Evolutionary conservation across 2,113 vertebrate genomes (phyloP), one percentile per base, ranked within the genome.

Genomic region (Benitochromis conjunctus): DNA sequence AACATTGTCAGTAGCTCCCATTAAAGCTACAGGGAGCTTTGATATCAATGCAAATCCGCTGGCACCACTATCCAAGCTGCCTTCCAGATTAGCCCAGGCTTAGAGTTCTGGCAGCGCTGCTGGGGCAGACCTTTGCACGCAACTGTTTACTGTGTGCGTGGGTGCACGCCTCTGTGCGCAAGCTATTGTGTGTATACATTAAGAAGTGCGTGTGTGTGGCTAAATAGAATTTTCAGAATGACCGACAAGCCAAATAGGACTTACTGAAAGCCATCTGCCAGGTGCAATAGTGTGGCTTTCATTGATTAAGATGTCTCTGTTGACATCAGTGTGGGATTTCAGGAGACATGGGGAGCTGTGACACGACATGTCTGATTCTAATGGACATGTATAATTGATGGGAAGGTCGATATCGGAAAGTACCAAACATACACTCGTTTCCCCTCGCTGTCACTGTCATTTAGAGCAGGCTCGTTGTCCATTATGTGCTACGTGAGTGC

Each of bases 11-110:
- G 83, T 78, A 79, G 82, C 88, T 87, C 74, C 88, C 88, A 80
- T 90, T 91, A 88, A 88, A 94, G 84, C 81, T 81, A 87, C 80
- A 48, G 84, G 91, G 79, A 86, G 87, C 80, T 90, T 93, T 93
- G 82, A 90, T 93, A 94, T 94, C 94, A 76, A 66, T 93, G 89
- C 82, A 96, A 94, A 96, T 92, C 93, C 91, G 71, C 88, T 56
- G 78, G 80, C 88, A 94, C 90, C 90, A 84, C 88, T 86, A 86
- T 86, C 76, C 86, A 87, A 92, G 92, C 91, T 90, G 91, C 89
- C 91, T 83, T 89, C 62, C 86, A 95, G 95, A 95, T 96, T 92
- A 96, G 93, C 93, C 76, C 21, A 5, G 81, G 78, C 76, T 94
- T 95, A 92, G 86, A 93, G 88, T 92, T 71, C 79, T 31, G 51